phyloP scores from a whole-genome alignment of 2,888 invertebrate genomes.

The Periphyllus acericola region DNA sequence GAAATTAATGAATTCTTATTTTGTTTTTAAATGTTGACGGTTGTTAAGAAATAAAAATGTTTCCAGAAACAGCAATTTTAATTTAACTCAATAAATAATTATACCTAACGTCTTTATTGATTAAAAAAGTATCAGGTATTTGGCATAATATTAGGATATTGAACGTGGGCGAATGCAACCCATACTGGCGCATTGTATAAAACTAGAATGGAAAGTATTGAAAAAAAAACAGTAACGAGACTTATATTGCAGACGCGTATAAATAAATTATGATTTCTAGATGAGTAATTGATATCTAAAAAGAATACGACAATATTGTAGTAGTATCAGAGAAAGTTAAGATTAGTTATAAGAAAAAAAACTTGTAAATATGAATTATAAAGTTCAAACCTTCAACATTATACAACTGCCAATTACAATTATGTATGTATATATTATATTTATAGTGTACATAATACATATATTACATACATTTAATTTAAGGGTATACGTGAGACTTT shows the following conservation, averaged over 20 bases:
- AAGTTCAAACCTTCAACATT: background rate
- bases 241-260: background rate
- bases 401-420: too few species aligned
- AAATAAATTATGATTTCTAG: conserved; percentile 25
- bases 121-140: background rate
- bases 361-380: background rate
- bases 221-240: background rate
- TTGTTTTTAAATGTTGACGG: background rate
- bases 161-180: conserved; percentile 9
- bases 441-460: too few species aligned
- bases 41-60: background rate
- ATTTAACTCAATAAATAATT: background rate
- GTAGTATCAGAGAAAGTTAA: background rate
- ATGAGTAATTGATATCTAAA: conserved; percentile 22
- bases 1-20: background rate
- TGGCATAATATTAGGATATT: background rate
- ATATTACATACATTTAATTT: too few species aligned
- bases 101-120: background rate
- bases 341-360: background rate
- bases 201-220: conserved; percentile 40
- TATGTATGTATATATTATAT: too few species aligned
- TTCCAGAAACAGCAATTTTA: background rate
- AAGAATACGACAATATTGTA: background rate
- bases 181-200: background rate
- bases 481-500: too few species aligned